Conservation (phyloP, 2,797 vertebrate genomes). For the Clamator glandarius region DNA sequence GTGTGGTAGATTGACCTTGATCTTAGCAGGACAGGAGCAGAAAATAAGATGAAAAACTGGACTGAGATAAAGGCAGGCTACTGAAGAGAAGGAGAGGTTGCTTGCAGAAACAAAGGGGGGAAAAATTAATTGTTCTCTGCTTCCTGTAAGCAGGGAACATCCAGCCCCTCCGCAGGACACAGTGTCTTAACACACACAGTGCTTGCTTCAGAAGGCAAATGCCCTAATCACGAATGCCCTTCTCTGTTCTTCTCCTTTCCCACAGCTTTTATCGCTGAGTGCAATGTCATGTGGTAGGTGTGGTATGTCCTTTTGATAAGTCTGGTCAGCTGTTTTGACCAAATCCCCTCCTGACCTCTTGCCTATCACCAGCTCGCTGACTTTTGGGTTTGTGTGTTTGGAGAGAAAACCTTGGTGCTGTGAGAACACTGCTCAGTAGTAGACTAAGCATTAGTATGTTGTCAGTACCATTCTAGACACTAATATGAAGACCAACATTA, state of each 20-base stretch:
- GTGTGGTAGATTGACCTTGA: background rate
- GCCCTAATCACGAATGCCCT: background rate
- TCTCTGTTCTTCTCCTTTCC: background rate
- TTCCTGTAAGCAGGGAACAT: background rate
- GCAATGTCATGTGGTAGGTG: background rate
- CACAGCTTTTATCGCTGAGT: background rate
- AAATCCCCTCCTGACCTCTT: background rate
- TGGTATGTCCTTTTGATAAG: background rate
- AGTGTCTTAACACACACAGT: too few relatives aligned
- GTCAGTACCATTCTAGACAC: background rate
- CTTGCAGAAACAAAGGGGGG: background rate
- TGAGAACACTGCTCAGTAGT: background rate
- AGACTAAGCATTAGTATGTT: background rate
- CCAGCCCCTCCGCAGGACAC: too few relatives aligned
- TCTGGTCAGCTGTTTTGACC: background rate
- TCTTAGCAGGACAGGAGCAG: background rate
- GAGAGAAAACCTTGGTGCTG: background rate
- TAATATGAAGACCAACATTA: background rate
- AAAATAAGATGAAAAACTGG: background rate
- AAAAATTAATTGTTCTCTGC: background rate
- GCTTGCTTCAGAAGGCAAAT: rapidly evolving
- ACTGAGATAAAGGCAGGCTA: background rate
- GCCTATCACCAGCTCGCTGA: background rate
- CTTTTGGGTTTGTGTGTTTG: background rate
- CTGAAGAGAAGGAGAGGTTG: background rate